Percentiles rank a stretch among this genome's conserved stretches.
Conservation (phyloP, 2,888 invertebrate species). For the Prenolepis imparis region DNA sequence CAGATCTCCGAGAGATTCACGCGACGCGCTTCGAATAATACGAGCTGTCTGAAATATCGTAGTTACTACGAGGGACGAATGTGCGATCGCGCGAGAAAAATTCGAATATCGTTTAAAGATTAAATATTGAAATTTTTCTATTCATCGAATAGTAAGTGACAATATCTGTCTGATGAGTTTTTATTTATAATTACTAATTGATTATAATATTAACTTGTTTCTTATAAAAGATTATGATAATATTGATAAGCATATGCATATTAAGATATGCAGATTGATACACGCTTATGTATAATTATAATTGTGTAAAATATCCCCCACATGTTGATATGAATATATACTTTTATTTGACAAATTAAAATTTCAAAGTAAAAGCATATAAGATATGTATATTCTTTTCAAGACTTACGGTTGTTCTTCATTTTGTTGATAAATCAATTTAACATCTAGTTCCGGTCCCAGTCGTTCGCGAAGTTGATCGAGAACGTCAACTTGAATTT, state of each 20-base stretch:
- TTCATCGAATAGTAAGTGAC: not conserved
- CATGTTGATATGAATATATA: not conserved
- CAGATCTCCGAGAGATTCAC: not conserved
- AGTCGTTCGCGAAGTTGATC: conserved; percentile 86
- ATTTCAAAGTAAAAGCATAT: conserved; percentile 8
- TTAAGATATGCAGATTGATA: not conserved
- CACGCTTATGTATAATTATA: not conserved
- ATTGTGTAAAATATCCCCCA: not conserved
- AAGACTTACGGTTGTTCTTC: conserved; percentile 49
- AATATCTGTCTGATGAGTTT: not conserved
- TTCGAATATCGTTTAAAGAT: not conserved
- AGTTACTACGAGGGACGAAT: not conserved
- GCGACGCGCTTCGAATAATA: conserved; percentile 15
- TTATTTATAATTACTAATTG: not conserved
- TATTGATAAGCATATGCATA: not conserved
- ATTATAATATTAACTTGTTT: not conserved
- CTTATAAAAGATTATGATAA: not conserved
- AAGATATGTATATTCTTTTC: not conserved
- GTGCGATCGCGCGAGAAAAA: not conserved
- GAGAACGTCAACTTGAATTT: conserved; percentile 91
- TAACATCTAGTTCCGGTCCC: conserved; percentile 77
- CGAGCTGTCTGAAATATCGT: not conserved
- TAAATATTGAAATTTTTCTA: not conserved
- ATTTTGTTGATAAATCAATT: conserved; percentile 77
- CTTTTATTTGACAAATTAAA: conserved; percentile 11